A percentile compares a stretch with the other conserved stretches of the same genome.
phyloP scores from a whole-genome alignment of 2,797 vertebrate genomes.

The Phoebastria nigripes region DNA sequence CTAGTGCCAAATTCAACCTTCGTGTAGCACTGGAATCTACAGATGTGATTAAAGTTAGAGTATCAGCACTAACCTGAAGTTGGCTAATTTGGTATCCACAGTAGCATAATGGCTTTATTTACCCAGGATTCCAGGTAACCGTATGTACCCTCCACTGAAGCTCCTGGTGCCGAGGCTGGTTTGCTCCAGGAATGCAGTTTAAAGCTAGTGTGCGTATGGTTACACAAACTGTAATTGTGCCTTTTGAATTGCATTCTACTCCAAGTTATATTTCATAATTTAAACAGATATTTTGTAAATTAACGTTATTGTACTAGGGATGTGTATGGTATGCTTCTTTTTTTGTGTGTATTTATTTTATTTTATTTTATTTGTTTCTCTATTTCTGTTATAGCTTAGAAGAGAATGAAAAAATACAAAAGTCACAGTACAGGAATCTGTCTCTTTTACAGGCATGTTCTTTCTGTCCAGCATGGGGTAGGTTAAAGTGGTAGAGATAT shows the following conservation, averaged over 20 bases:
- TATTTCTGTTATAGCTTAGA: background rate
- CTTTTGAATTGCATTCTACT: background rate
- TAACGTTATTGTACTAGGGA: background rate
- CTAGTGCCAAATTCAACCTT: background rate
- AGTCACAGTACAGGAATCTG: background rate
- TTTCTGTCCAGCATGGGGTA: background rate
- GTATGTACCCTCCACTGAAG: accelerated
- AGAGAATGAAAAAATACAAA: background rate
- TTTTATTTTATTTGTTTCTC: background rate
- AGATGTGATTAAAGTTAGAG: background rate
- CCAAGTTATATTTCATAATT: background rate
- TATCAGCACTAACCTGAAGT: background rate
- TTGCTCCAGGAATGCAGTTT: background rate
- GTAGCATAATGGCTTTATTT: background rate
- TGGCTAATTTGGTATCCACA: background rate
- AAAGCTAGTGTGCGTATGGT: background rate
- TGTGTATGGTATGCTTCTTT: background rate
- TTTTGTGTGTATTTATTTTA: background rate
- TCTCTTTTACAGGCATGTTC: background rate
- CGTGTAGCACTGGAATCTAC: background rate
- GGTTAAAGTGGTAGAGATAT: background rate
- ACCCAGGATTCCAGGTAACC: background rate
- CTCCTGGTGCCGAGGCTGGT: background rate
- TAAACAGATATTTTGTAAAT: background rate
- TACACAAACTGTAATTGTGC: background rate